Evolutionary conservation across 2,888 invertebrate species (phyloP).

Genomic region (Tetranychus piercei): DNA sequence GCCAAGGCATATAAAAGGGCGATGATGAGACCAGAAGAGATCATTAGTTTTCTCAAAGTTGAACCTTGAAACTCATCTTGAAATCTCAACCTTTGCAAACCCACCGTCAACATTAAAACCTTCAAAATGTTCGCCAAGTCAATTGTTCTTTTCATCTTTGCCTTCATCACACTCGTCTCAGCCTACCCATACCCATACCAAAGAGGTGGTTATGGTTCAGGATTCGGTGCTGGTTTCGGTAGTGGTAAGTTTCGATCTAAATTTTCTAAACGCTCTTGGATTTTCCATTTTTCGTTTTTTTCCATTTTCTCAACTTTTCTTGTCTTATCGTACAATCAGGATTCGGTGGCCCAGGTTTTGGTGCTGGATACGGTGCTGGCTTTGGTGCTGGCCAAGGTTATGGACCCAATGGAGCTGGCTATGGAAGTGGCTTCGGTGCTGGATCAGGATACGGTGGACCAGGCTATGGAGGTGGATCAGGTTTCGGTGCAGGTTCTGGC

Average conservation of each 20-base stretch:
- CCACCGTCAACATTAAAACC: background rate
- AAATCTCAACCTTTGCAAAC: background rate
- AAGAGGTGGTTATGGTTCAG: background rate
- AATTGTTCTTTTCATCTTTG: background rate
- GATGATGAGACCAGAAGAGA: background rate
- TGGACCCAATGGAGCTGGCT: background rate
- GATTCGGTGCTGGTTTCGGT: constrained; percentile 9
- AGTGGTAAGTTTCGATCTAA: background rate
- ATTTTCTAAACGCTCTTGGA: background rate
- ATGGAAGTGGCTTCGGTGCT: background rate
- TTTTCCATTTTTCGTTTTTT: background rate
- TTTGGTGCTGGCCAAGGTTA: background rate
- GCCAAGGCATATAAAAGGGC: background rate
- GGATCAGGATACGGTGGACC: background rate
- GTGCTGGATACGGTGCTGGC: constrained; percentile 2
- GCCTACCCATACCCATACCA: background rate
- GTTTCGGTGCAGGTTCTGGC: background rate
- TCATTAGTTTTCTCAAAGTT: background rate
- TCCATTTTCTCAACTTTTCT: background rate
- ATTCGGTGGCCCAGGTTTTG: background rate
- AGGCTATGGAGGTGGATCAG: constrained; percentile 3
- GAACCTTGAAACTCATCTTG: constrained; percentile 1
- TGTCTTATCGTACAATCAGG: background rate
- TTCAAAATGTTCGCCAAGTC: constrained; percentile 1
- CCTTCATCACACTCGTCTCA: background rate